Percentiles rank a stretch among this genome's conserved stretches.
phyloP scores from a whole-genome alignment of 1,140 invertebrate species.

The Eriosoma lanigerum region DNA sequence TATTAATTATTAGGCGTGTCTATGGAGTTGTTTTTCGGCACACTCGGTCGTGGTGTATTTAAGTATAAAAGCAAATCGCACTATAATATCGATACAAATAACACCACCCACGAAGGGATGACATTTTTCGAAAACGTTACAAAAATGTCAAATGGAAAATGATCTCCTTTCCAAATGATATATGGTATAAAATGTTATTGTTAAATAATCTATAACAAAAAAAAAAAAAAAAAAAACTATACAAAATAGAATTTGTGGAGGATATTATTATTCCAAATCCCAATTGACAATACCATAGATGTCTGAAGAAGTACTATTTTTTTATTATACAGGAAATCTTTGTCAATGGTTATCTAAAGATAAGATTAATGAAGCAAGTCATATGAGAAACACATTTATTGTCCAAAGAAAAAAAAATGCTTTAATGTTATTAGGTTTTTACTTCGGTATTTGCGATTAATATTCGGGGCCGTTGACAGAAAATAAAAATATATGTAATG shows the following conservation, averaged over 20 bases:
- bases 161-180: too few relatives aligned
- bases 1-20: too few relatives aligned
- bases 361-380: background rate
- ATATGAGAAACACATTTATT: background rate
- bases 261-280: background rate
- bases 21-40: background rate
- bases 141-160: too few relatives aligned
- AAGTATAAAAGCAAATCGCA: background rate
- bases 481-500: too few relatives aligned
- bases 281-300: too few relatives aligned
- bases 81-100: background rate
- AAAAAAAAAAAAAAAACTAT: background rate
- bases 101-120: background rate
- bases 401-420: too few relatives aligned
- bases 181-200: too few relatives aligned
- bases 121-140: too few relatives aligned
- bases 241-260: background rate
- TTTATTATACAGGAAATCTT: background rate
- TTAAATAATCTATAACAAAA: too few relatives aligned
- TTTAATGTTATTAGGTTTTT: too few relatives aligned
- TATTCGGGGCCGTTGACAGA: background rate
- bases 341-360: background rate
- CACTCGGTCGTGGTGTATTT: background rate
- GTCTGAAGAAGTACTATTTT: background rate
- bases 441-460: constrained; percentile 5